Evolutionary conservation across 2,888 invertebrate species (phyloP).

Genomic region (Gandaritis pyraliata): DNA sequence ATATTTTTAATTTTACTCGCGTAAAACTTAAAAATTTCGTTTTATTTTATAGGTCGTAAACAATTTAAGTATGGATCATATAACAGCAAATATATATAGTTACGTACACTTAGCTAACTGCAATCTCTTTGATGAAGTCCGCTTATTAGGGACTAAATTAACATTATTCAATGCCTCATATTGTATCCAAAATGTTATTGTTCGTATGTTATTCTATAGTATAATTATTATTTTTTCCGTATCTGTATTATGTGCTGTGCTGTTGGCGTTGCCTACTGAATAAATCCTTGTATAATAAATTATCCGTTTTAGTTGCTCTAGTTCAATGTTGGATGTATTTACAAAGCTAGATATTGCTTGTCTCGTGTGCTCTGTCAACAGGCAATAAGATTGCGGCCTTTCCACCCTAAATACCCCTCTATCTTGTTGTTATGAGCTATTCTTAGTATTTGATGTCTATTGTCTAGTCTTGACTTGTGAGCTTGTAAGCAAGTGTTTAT

Average conservation of each 20-base stretch:
- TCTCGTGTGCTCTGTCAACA: slow-evolving; percentile 59
- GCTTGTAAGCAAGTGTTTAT: no score
- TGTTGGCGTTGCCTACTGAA: no score
- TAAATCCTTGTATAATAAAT: no score
- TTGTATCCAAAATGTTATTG: no score
- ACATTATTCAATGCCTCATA: no score
- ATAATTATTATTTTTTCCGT: no score
- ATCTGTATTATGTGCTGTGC: no score
- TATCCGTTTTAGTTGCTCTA: slow-evolving; percentile 33
- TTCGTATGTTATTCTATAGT: no score
- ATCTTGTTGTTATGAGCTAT: slow-evolving; percentile 10
- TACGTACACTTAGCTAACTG: no score
- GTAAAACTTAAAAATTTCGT: slow-evolving; percentile 28
- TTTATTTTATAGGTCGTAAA: slow-evolving; percentile 39
- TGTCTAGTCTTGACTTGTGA: background rate
- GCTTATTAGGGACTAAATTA: no score
- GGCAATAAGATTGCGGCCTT: slow-evolving; percentile 50
- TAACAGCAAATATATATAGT: slow-evolving; percentile 32
- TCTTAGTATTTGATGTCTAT: background rate
- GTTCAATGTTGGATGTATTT: slow-evolving; percentile 47
- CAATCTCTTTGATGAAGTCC: no score
- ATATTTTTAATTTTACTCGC: slow-evolving; percentile 34
- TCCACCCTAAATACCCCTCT: slow-evolving; percentile 21
- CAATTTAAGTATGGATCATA: slow-evolving; percentile 27
- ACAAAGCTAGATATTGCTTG: slow-evolving; percentile 56